phyloP scores from a whole-genome alignment of 2,113 vertebrate species.

The Psephotus haematonotus region DNA sequence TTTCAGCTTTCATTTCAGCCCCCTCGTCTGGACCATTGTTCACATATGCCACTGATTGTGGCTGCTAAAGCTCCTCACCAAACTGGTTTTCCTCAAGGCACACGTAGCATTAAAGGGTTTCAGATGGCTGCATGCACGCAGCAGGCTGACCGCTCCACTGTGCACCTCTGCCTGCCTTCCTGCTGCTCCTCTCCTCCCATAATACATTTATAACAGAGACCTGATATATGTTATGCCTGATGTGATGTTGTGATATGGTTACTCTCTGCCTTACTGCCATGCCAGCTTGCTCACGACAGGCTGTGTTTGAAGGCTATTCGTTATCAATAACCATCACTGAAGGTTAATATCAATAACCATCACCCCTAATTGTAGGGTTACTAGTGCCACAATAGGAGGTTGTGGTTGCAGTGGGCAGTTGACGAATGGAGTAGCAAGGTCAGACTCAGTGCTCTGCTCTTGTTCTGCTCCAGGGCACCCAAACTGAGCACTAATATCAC shows the following conservation, averaged over 20 bases:
- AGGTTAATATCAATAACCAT: neutral
- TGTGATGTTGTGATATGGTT: neutral
- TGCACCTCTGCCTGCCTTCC: neutral
- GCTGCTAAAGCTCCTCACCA: neutral
- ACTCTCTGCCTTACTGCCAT: neutral
- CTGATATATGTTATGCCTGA: neutral
- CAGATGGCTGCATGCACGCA: fast-evolving
- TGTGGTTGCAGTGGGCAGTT: neutral
- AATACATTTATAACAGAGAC: neutral
- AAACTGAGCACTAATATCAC: neutral
- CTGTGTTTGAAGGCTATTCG: neutral
- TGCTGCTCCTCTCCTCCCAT: neutral
- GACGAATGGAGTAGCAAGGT: neutral
- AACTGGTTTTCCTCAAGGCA: neutral
- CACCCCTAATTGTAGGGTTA: neutral
- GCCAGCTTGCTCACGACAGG: neutral
- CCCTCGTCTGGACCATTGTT: neutral
- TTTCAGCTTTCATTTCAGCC: neutral
- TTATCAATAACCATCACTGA: neutral
- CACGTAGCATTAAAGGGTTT: neutral
- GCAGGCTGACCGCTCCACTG: neutral
- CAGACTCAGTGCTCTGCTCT: neutral
- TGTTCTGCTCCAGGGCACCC: neutral
- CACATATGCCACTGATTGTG: neutral
- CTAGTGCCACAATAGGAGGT: neutral